These are phyloP conservation scores for Etheostoma perlongum DNA, from an alignment of 2,797 vertebrate genomes.

Conservation along the genomic window DNA sequence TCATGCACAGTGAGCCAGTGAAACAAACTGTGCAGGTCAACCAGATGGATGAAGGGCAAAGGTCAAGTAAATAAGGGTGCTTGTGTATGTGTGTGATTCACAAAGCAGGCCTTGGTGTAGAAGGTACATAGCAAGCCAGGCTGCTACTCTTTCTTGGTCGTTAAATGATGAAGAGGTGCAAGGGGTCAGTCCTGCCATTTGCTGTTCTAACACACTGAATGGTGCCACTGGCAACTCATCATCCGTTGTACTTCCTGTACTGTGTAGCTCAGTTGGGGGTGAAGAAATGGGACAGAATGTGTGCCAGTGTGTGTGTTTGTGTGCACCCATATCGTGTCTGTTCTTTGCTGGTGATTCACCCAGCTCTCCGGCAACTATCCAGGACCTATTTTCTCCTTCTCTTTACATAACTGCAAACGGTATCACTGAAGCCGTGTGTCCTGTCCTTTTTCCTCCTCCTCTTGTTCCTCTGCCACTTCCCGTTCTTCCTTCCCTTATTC, in stretches of 20 bases:
- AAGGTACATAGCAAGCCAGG: slow-evolving; percentile 1
- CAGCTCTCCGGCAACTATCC: slow-evolving; percentile 81
- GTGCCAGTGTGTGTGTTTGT: slow-evolving; percentile 58
- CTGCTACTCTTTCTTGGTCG: slow-evolving; percentile 25
- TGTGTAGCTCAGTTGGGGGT: slow-evolving; percentile 76
- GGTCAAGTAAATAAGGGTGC: slow-evolving; percentile 36
- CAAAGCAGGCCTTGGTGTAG: slow-evolving; percentile 10
- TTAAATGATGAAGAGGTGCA: slow-evolving; percentile 45
- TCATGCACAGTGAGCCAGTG: slow-evolving; percentile 22
- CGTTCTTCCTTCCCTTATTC: slow-evolving; percentile 43
- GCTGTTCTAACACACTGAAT: slow-evolving; percentile 61
- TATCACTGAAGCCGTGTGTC: slow-evolving; percentile 71
- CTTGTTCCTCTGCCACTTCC: slow-evolving; percentile 63
- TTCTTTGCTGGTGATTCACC: slow-evolving; percentile 81
- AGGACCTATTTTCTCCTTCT: slow-evolving; percentile 86
- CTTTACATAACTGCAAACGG: slow-evolving; percentile 84
- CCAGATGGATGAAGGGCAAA: slow-evolving; percentile 38
- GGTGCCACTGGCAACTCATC: slow-evolving; percentile 66
- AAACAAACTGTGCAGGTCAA: slow-evolving; percentile 19
- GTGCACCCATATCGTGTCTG: slow-evolving; percentile 70
- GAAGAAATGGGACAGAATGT: slow-evolving; percentile 78
- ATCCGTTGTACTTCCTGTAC: slow-evolving; percentile 81
- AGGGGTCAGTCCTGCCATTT: slow-evolving; percentile 63
- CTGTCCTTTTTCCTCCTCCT: slow-evolving; percentile 63
- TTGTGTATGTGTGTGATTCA: not conserved